Evolutionary conservation across 2,113 vertebrate genomes (phyloP), one percentile per base, ranked within the genome.

Genomic region (Plecotus auritus): DNA sequence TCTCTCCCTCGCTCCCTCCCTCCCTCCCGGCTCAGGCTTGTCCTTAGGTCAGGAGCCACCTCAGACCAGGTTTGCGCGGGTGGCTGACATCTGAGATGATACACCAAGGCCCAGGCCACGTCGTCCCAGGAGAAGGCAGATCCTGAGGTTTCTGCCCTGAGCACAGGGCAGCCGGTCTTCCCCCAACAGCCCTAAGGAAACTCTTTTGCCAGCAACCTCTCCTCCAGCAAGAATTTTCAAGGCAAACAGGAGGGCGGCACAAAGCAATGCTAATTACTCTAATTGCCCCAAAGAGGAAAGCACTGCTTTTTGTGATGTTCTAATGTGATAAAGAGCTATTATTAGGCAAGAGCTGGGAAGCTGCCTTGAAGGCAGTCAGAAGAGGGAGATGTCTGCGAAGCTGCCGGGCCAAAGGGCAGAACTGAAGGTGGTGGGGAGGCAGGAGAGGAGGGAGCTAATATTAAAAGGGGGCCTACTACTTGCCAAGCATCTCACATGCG

Each of bases 241-340:
- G 87, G 74, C 93, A 96, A 89, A 51, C 13, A 2, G 1, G 61
- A 70, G 64, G 81, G 64, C 40, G 35, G 67, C 86, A 80, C 23
- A 17, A 94, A 83, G 94, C 76, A 0, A 22, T 13, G 94, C 93
- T 77, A 88, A 94, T 97, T 69, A 17, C 3, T 35, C 72, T 82
- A 54, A 49, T 88, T 85, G 94, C 88, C 32, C 54, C 6, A 78
- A 49, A 66, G 74, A 70, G 88, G 49, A 89, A 77, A 80, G 90
- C 72, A 4, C 32, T 4, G n/a, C 72, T 82, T 85, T 94, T 18
- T 2, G 49, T 0, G 66, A 49, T 14, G 61, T 10, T 42, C 86
- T 95, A 90, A 96, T 73, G 51, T n/a, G 83, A 93, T 88, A 94
- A 96, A 42, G 90, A 94, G 87, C 90, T 95, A 93, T 81, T 80